phyloP scores from a whole-genome alignment of 1,140 invertebrate species.

The fruit fly (Drosophila melanogaster) region DNA sequence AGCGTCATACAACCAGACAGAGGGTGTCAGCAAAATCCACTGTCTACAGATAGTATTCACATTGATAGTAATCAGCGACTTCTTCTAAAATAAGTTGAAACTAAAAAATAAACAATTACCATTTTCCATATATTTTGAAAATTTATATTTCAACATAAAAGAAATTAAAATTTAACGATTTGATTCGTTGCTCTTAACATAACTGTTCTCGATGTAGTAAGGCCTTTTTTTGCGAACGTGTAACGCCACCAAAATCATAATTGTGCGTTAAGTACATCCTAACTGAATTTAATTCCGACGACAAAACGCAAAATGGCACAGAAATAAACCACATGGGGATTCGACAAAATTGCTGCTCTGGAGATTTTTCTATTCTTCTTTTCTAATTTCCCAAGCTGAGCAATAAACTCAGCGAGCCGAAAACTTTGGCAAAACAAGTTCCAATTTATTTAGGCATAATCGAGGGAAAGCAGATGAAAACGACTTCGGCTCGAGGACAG shows the following conservation, averaged over 20 bases:
- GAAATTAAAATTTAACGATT: not conserved
- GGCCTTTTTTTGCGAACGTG: not conserved
- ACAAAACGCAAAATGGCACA: conserved; percentile 35
- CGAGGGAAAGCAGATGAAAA: conserved; percentile 37
- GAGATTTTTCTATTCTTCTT: conserved; percentile 28
- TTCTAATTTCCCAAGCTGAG: conserved; percentile 44
- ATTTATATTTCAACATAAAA: not conserved
- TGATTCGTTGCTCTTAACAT: no score
- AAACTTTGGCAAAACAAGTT: conserved; percentile 53
- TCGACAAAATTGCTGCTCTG: conserved; percentile 15
- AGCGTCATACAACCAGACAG: not conserved
- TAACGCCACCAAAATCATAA: not conserved
- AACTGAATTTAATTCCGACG: conserved; percentile 41
- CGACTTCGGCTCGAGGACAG: conserved; percentile 42
- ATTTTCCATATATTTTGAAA: no score
- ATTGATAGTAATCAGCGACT: not conserved
- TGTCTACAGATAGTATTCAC: not conserved
- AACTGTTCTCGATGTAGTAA: not conserved
- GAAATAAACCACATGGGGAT: conserved; percentile 27
- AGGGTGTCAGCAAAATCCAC: not conserved
- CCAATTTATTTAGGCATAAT: conserved; percentile 50
- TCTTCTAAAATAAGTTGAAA: not conserved
- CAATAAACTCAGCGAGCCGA: conserved; percentile 48
- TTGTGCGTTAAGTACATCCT: conserved; percentile 12
- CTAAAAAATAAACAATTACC: no score